Evolutionary conservation across 2,113 vertebrate species (phyloP).

Genomic region (Steatornis caripensis): DNA sequence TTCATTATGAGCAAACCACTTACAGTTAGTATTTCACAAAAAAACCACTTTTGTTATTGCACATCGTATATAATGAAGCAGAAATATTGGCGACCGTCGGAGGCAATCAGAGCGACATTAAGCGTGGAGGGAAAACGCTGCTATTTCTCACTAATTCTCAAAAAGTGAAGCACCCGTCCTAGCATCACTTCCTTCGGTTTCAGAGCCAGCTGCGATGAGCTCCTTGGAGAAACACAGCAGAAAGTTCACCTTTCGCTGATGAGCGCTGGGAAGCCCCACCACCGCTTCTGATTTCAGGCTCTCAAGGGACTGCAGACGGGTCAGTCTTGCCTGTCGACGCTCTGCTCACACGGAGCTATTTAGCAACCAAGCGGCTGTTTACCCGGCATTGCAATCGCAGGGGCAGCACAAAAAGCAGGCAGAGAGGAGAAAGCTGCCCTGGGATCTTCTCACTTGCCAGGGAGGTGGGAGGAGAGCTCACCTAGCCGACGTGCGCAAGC

Average conservation of each 20-base stretch:
- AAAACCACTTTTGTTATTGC: background rate
- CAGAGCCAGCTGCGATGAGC: background rate
- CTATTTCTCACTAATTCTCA: background rate
- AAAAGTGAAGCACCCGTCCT: accelerated
- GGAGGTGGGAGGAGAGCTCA: background rate
- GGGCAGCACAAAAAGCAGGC: background rate
- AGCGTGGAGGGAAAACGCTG: accelerated
- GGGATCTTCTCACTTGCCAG: background rate
- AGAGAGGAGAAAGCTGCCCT: background rate
- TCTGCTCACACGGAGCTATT: background rate
- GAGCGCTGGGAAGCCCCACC: background rate
- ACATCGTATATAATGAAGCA: background rate
- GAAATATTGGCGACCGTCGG: background rate
- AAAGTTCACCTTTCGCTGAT: background rate
- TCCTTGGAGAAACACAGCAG: background rate
- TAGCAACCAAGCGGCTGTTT: background rate
- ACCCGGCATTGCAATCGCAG: background rate
- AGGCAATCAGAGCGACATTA: background rate
- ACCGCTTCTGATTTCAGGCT: background rate
- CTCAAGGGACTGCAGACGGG: background rate
- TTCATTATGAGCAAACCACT: background rate
- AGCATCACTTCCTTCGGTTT: background rate
- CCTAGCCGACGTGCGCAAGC: background rate
- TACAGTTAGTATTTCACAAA: slow-evolving; percentile 16
- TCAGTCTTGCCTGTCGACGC: background rate